Conservation (phyloP, 2,888 invertebrate species). For the Drosophila recens region DNA sequence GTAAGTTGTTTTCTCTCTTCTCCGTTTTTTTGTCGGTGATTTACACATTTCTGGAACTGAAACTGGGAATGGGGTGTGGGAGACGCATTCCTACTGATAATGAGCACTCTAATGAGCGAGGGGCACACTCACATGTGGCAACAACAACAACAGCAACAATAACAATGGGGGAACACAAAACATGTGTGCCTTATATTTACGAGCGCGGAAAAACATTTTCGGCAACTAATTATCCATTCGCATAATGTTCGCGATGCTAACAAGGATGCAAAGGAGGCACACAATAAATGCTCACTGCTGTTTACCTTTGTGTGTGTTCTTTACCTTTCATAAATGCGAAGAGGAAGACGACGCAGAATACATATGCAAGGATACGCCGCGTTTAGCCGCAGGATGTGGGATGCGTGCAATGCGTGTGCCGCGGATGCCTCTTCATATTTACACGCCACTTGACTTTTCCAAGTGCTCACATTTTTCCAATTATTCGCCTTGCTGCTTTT, state of each 20-base stretch:
- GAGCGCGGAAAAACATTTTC: slow-evolving; percentile 81
- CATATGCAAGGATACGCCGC: slow-evolving; percentile 50
- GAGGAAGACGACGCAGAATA: slow-evolving; percentile 23
- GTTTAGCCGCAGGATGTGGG: slow-evolving; percentile 65
- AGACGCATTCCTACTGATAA: slow-evolving; percentile 67
- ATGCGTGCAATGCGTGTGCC: slow-evolving; percentile 49
- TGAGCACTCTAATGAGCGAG: slow-evolving; percentile 78
- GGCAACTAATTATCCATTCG: slow-evolving; percentile 84
- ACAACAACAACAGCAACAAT: slow-evolving; percentile 21
- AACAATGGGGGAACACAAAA: slow-evolving; percentile 35
- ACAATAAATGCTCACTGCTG: slow-evolving; percentile 71
- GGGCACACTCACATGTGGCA: slow-evolving; percentile 58
- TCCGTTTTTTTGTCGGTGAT: slow-evolving; percentile 60
- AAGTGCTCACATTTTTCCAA: slow-evolving; percentile 77
- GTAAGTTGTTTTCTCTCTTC: slow-evolving; percentile 57
- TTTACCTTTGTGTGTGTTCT: slow-evolving; percentile 18
- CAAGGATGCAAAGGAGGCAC: slow-evolving; percentile 35
- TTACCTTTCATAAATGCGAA: slow-evolving; percentile 5
- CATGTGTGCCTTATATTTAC: slow-evolving; percentile 84
- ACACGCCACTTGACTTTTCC: slow-evolving; percentile 84
- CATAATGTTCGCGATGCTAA: slow-evolving; percentile 76
- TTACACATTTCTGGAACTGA: slow-evolving; percentile 64
- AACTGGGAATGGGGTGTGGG: slow-evolving; percentile 13
- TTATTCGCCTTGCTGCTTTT: slow-evolving; percentile 44
- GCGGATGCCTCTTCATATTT: slow-evolving; percentile 50